A percentile compares a stretch with the other conserved stretches of the same genome.
These are phyloP conservation scores for Lissocephala sabroskyi DNA, from an alignment of 2,888 invertebrate species.

Conservation along the genomic window DNA sequence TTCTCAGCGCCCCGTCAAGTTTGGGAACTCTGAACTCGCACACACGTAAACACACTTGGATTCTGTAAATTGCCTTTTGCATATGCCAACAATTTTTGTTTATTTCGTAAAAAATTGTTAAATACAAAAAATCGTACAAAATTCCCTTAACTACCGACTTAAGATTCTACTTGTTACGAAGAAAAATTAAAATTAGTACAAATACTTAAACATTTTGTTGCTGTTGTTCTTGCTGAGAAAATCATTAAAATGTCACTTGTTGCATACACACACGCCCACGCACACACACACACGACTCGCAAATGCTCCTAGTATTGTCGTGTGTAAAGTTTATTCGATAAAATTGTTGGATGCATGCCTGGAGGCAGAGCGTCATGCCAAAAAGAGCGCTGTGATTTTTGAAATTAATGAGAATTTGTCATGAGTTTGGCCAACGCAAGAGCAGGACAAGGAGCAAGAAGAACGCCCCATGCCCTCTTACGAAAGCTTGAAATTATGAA, in stretches of 20 bases:
- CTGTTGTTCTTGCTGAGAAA: conserved; percentile 1
- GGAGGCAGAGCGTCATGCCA: background rate
- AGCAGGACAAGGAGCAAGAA: too few species aligned
- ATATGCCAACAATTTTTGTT: conserved; percentile 8
- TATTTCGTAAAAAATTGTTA: conserved; percentile 8
- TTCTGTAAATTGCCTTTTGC: too few species aligned
- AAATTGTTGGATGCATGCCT: conserved; percentile 3
- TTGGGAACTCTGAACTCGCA: conserved; percentile 11
- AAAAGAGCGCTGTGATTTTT: too few species aligned
- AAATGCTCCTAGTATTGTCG: too few species aligned
- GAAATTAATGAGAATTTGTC: too few species aligned
- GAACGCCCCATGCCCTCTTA: too few species aligned
- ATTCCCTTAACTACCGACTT: background rate
- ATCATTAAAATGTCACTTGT: too few species aligned
- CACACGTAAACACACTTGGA: conserved; percentile 9
- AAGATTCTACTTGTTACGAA: conserved; percentile 25
- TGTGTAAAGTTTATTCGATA: conserved; percentile 4
- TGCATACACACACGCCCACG: background rate
- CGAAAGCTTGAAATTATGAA: too few species aligned
- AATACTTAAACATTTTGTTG: conserved; percentile 5
- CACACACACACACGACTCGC: background rate
- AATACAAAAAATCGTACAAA: conserved; percentile 16
- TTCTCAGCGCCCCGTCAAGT: too few species aligned
- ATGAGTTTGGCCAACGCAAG: too few species aligned
- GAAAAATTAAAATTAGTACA: conserved; percentile 20